Percentiles rank a stretch among this genome's conserved stretches.
These are phyloP conservation scores for Anolis carolinensis DNA, from an alignment of 2,113 vertebrate genomes.

Conservation along the genomic window DNA sequence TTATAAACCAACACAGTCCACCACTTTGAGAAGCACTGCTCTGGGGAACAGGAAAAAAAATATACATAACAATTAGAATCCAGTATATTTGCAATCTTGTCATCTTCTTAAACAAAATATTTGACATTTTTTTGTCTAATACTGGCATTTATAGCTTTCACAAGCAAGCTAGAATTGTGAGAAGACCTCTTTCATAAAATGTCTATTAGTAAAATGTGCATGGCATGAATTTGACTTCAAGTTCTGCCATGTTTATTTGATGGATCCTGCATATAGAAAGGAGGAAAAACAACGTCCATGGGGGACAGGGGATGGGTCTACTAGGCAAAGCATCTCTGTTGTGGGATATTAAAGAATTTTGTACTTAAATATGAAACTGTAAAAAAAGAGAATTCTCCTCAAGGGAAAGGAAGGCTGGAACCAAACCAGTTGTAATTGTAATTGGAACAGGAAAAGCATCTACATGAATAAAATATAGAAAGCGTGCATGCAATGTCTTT, in stretches of 20 bases:
- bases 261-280: neutral
- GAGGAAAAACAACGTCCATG: neutral
- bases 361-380: neutral
- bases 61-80: neutral
- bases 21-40: too few relatives aligned
- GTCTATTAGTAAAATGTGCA: neutral
- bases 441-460: neutral
- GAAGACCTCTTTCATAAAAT: neutral
- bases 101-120: neutral
- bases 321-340: neutral
- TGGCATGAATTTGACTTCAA: neutral
- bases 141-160: neutral
- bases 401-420: neutral
- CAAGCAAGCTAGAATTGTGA: neutral
- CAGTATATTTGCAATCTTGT: neutral
- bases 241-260: neutral
- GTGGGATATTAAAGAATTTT: neutral
- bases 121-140: neutral
- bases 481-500: neutral
- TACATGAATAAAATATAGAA: slow-evolving; percentile 16
- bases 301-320: neutral
- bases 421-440: neutral
- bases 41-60: neutral
- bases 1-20: too few relatives aligned
- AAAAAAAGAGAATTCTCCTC: too few relatives aligned